Percentiles rank a stretch among this genome's conserved stretches.
phyloP scores from a whole-genome alignment of 2,888 invertebrate species.

The Mesochorus sp. region DNA sequence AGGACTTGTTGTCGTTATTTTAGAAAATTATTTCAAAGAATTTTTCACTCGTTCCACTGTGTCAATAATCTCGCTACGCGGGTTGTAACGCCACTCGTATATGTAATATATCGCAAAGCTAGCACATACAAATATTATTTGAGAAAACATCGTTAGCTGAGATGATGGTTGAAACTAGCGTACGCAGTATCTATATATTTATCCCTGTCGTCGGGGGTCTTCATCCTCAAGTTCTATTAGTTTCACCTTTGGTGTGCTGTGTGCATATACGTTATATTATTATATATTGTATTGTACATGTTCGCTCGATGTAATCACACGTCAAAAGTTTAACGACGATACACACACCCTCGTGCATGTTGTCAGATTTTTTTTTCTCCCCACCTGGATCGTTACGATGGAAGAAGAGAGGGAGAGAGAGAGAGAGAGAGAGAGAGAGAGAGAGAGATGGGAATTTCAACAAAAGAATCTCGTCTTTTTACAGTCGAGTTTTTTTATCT shows the following conservation, averaged over 20 bases:
- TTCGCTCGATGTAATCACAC: constrained; percentile 50
- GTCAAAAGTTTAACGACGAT: constrained; percentile 44
- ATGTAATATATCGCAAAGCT: constrained; percentile 21
- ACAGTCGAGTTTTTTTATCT: constrained; percentile 71
- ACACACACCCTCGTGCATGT: constrained; percentile 13
- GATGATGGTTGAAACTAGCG: constrained; percentile 76
- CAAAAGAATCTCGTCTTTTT: constrained; percentile 78
- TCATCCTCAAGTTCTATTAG: constrained; percentile 37
- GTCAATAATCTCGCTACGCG: too few relatives aligned
- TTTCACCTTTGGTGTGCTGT: constrained; percentile 30
- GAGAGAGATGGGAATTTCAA: constrained; percentile 65
- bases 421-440: neutral
- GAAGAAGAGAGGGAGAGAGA: neutral
- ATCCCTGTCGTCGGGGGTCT: constrained; percentile 44
- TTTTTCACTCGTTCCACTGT: too few relatives aligned
- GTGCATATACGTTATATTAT: constrained; percentile 34
- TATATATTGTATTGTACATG: constrained; percentile 45
- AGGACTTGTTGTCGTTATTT: too few relatives aligned
- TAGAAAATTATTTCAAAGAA: too few relatives aligned
- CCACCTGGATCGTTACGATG: constrained; percentile 30
- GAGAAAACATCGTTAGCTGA: constrained; percentile 81
- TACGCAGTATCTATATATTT: neutral
- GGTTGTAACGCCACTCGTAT: too few relatives aligned
- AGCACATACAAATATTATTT: constrained; percentile 79
- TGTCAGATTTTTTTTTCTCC: constrained; percentile 23